Conservation (phyloP, 2,888 invertebrate genomes). For the Caenorhabditis sp. region DNA sequence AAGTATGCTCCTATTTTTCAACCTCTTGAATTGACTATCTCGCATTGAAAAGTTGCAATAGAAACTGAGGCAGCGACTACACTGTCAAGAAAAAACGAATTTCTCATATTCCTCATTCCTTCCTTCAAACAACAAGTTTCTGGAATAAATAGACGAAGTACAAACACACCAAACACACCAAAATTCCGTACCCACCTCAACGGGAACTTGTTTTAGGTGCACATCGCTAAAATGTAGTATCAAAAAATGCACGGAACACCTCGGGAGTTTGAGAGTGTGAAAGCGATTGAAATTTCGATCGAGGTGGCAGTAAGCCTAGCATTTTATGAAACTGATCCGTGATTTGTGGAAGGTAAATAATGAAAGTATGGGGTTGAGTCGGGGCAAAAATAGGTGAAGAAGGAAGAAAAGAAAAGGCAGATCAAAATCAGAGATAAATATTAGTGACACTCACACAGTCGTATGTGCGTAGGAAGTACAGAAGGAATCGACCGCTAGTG, state of each 20-base stretch:
- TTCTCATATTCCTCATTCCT: background rate
- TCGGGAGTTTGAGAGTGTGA: constrained; percentile 6
- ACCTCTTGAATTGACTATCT: too few relatives aligned
- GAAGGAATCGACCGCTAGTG: background rate
- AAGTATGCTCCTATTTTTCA: too few relatives aligned
- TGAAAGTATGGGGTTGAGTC: constrained; percentile 9
- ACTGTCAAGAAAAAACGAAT: too few relatives aligned
- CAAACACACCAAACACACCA: constrained; percentile 16
- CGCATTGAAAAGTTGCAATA: too few relatives aligned
- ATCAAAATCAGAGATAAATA: constrained; percentile 45
- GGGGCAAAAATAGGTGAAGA: constrained; percentile 27
- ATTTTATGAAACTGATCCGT: constrained; percentile 39
- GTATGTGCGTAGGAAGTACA: constrained; percentile 41
- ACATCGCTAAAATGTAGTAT: constrained; percentile 6
- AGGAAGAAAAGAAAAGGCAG: constrained; percentile 16
- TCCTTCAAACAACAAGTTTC: constrained; percentile 1
- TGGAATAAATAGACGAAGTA: constrained; percentile 9
- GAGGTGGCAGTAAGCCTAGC: constrained; percentile 11
- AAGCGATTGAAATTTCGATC: background rate
- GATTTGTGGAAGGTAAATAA: constrained; percentile 38
- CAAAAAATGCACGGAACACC: constrained; percentile 20
- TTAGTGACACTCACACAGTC: constrained; percentile 29
- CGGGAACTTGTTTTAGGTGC: constrained; percentile 33
- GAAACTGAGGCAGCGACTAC: background rate
- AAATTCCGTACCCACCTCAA: constrained; percentile 32